Evolutionary conservation across 2,113 vertebrate species (phyloP).

Genomic region (Glaucomys volans): DNA sequence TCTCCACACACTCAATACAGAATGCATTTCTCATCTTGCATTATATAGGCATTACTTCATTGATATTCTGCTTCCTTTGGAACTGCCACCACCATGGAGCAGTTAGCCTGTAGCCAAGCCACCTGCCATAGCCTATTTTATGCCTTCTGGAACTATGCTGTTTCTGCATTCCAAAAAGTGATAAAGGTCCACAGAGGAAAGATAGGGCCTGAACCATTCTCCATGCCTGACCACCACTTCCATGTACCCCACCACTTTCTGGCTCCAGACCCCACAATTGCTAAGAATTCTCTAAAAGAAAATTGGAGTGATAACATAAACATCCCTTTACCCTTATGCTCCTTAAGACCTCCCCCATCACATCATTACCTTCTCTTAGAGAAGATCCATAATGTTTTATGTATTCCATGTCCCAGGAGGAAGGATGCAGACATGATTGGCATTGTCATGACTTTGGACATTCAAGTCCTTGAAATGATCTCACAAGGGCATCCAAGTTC

Average conservation of each 20-base stretch:
- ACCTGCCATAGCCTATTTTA: not conserved
- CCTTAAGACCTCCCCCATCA: not conserved
- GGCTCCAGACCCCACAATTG: not conserved
- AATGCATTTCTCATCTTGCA: not conserved
- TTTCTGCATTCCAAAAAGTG: not conserved
- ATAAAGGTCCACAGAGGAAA: not conserved
- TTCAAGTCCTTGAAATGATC: not conserved
- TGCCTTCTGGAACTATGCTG: not conserved
- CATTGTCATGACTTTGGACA: not conserved
- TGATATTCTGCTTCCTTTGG: not conserved
- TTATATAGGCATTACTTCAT: not conserved
- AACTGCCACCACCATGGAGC: not conserved
- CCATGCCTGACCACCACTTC: not conserved
- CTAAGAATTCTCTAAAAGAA: constrained; percentile 22
- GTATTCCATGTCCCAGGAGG: not conserved
- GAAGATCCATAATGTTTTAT: not conserved
- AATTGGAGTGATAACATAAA: not conserved
- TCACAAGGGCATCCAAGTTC: not conserved
- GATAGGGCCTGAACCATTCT: not conserved
- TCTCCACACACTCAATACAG: not conserved
- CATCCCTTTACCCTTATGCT: not conserved
- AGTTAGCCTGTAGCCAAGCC: not conserved
- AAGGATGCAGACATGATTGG: not conserved
- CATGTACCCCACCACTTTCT: not conserved
- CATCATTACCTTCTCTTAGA: constrained; percentile 13